Base-by-base conservation (phyloP, 2,888 invertebrate species). In the Pasiphila rectangulata region DNA sequence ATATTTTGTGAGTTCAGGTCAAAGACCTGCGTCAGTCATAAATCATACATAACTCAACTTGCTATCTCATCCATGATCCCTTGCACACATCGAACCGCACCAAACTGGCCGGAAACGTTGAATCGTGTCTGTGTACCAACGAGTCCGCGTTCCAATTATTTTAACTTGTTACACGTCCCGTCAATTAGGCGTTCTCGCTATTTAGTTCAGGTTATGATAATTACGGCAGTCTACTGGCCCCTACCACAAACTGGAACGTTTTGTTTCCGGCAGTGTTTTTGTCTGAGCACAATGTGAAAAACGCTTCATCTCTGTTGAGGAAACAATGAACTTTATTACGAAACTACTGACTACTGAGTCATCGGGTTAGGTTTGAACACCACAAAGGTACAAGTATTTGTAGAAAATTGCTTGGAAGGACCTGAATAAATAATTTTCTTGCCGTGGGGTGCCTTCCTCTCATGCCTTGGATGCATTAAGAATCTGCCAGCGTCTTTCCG, bases 111-210 rank as follows among this genome's bases (percentile, higher is more conserved):
- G 20, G 16, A 45, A 38, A 36, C 39, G n/a, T n/a, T n/a, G n/a
- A n/a, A n/a, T n/a, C n/a, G n/a, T n/a, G n/a, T n/a, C n/a, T 24
- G 21, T 20, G 19, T 30, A 30, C 15, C 37, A 34, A 41, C 42
- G 4, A 38, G 32, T 23, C 25, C 36, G 27, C 47, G 45, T n/a
- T 51, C 50, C 35, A 50, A 40, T 41, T 45, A 32, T 42, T 48
- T 46, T 39, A 51, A 50, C 50, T 50, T 47, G 46, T 52, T 48
- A 40, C 39, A 41, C 42, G 46, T 51, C 50, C 54, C 52, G 46
- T 51, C 41, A 54, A 54, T 57, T 57, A 55, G 20, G 27, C 34
- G 51, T 42, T 39, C 54, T 51, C 48, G 47, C 51, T 51, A 46
- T 48, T 48, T 43, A 43, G 38, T 44, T 41, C 45, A 34, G 45